These are phyloP conservation scores for Marisa cornuarietis DNA, from an alignment of 1,140 invertebrate genomes.

Conservation along the genomic window DNA sequence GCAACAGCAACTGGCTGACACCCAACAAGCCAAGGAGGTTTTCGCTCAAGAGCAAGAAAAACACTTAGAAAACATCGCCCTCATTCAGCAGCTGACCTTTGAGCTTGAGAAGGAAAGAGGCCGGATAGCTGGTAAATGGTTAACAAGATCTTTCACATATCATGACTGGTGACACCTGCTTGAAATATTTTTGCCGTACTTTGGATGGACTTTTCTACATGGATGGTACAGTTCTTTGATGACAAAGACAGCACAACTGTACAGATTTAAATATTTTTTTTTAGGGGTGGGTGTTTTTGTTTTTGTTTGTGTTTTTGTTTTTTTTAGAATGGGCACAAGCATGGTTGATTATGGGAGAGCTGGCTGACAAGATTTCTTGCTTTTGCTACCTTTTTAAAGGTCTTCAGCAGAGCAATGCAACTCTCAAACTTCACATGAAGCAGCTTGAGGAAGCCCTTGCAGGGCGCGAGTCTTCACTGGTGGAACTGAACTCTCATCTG, in stretches of 20 bases:
- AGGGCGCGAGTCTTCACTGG: constrained; percentile 55
- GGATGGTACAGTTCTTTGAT: no score
- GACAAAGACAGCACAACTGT: no score
- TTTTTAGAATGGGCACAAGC: no score
- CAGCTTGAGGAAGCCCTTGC: constrained; percentile 62
- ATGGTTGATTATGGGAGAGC: no score
- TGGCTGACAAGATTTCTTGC: no score
- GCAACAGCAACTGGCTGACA: constrained; percentile 40
- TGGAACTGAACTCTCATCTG: constrained; percentile 52
- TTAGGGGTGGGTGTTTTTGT: no score
- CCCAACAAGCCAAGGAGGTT: constrained; percentile 41
- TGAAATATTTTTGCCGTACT: no score
- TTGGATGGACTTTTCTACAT: no score
- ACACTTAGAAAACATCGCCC: constrained; percentile 36
- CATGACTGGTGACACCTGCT: no score
- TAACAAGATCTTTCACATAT: neutral
- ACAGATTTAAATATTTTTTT: no score
- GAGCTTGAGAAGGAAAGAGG: constrained; percentile 67
- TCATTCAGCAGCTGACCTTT: constrained; percentile 54
- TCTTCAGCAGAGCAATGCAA: constrained; percentile 57
- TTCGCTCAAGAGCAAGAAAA: constrained; percentile 35
- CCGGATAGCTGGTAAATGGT: constrained; percentile 60
- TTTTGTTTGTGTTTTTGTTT: no score
- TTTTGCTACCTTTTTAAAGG: constrained; percentile 40
- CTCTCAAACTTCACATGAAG: constrained; percentile 60